These are phyloP conservation scores for Anguilla anguilla DNA, from an alignment of 2,797 vertebrate species.

Conservation along the genomic window DNA sequence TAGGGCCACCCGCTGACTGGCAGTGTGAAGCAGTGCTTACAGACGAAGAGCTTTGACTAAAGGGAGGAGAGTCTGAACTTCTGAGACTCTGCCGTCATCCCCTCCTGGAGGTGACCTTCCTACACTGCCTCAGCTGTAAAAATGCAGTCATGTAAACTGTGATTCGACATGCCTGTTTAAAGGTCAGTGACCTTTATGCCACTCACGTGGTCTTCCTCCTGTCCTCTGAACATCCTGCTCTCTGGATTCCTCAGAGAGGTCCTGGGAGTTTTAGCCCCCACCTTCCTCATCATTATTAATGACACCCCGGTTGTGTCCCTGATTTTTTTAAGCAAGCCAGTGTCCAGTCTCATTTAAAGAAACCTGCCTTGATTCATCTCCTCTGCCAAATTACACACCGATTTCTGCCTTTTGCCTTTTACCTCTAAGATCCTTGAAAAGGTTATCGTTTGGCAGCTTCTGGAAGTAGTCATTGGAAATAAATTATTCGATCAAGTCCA, in stretches of 20 bases:
- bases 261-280: not conserved
- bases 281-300: slow-evolving; percentile 2
- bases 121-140: not conserved
- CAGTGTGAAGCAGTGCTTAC: not conserved
- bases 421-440: not conserved
- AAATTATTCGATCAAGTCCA: not conserved
- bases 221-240: too few relatives aligned
- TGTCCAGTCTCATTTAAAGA: not conserved
- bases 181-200: not conserved
- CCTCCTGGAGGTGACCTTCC: not conserved
- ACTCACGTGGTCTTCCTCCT: too few relatives aligned
- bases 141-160: not conserved
- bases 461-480: not conserved
- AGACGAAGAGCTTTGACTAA: not conserved
- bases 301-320: not conserved
- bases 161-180: not conserved
- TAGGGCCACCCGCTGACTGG: not conserved
- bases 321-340: not conserved
- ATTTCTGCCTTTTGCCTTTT: not conserved
- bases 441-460: not conserved
- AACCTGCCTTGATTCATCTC: not conserved
- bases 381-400: not conserved
- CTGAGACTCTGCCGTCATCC: not conserved
- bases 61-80: not conserved
- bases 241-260: too few relatives aligned